phyloP scores from a whole-genome alignment of 2,113 vertebrate species.

The Oncorhynchus gorbuscha region DNA sequence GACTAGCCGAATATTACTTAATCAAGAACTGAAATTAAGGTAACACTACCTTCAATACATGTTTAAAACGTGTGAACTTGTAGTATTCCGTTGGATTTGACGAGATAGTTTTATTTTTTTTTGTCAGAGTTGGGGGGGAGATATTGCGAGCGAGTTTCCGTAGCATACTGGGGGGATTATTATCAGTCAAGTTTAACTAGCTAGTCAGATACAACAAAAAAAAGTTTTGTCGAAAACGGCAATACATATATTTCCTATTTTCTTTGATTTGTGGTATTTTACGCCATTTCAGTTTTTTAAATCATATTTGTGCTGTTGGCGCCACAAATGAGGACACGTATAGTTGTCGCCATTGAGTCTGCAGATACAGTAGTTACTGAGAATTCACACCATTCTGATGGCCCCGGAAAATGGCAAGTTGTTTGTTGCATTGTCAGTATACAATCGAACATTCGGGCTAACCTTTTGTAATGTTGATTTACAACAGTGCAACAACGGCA shows the following conservation, averaged over 20 bases:
- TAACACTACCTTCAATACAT: not conserved
- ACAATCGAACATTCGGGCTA: not conserved
- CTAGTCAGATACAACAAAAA: not conserved
- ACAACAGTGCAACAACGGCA: not conserved
- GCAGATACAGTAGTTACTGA: not conserved
- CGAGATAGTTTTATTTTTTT: not conserved
- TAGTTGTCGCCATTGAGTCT: not conserved
- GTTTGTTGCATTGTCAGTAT: not conserved
- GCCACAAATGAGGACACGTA: not conserved
- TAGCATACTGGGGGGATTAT: not conserved
- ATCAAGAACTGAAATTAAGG: not conserved
- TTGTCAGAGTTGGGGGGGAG: not conserved
- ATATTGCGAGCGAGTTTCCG: not conserved
- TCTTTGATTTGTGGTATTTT: not conserved
- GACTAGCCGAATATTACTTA: rapidly evolving
- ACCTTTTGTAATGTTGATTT: not conserved
- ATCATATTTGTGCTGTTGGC: not conserved
- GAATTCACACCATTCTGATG: not conserved
- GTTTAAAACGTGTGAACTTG: not conserved
- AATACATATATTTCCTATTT: not conserved
- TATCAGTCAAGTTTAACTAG: not conserved
- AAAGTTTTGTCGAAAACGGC: not conserved
- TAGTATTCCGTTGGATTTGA: not conserved
- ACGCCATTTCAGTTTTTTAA: not conserved
- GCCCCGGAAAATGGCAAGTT: not conserved